These are phyloP conservation scores for Cryptoprocta ferox DNA, from an alignment of 2,797 vertebrate genomes.

Conservation along the genomic window DNA sequence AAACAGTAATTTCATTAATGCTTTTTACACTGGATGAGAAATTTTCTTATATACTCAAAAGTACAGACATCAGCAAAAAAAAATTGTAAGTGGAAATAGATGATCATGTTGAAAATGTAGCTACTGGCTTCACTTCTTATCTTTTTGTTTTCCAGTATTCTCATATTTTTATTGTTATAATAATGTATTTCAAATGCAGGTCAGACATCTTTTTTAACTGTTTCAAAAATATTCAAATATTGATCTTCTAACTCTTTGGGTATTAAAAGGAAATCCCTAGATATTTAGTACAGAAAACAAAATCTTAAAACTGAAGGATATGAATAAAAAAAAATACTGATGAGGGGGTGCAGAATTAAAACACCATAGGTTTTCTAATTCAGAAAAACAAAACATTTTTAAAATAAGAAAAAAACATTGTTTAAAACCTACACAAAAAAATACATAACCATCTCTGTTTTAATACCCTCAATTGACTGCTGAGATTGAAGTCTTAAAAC, in stretches of 20 bases:
- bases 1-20: constrained; percentile 76
- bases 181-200: constrained; percentile 48
- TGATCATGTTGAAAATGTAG: constrained; percentile 41
- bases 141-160: constrained; percentile 25
- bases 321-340: not conserved
- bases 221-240: constrained; percentile 51
- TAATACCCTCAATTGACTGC: not conserved
- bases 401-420: not conserved
- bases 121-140: not conserved
- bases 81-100: constrained; percentile 49
- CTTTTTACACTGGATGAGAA: constrained; percentile 21
- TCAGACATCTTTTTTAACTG: not conserved
- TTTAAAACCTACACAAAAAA: not conserved
- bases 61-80: constrained; percentile 58
- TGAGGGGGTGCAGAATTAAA: not conserved
- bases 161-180: constrained; percentile 18
- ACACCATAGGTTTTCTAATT: not conserved
- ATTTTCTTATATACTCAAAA: constrained; percentile 50
- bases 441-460: not conserved
- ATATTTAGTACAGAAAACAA: not conserved
- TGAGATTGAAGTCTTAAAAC: not conserved
- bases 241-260: not conserved
- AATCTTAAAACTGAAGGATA: not conserved
- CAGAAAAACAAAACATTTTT: not conserved
- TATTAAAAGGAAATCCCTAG: not conserved